These are phyloP conservation scores for Anagyrus pseudococci DNA, from an alignment of 2,888 invertebrate genomes.

Conservation along the genomic window DNA sequence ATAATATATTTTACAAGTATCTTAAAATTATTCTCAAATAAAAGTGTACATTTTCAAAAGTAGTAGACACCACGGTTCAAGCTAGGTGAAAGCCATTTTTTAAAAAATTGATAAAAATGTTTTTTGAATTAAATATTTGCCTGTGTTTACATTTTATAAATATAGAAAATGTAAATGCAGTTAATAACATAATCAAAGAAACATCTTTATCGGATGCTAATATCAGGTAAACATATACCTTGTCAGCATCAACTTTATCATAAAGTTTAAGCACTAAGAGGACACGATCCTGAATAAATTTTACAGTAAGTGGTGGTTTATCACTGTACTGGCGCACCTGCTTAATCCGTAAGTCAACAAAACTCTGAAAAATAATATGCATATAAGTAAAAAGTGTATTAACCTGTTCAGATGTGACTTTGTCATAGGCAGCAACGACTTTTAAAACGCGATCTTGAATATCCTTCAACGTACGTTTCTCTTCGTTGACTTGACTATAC, in stretches of 20 bases:
- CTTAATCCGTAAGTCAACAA: conserved; percentile 67
- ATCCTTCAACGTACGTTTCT: conserved; percentile 69
- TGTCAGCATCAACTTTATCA: conserved; percentile 93
- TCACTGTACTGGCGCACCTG: conserved; percentile 75
- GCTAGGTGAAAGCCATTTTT: conserved; percentile 45
- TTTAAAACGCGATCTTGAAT: conserved; percentile 84
- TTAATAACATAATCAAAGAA: conserved; percentile 24
- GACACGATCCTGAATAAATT: conserved; percentile 87
- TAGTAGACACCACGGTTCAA: conserved; percentile 53
- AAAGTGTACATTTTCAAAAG: conserved; percentile 21
- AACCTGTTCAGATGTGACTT: conserved; percentile 86
- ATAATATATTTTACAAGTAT: too few species aligned
- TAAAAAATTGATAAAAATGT: conserved; percentile 21
- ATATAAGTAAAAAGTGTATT: conserved; percentile 49
- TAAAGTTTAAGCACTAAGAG: conserved; percentile 94
- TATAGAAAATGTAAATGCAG: conserved; percentile 1
- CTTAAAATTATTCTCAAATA: conserved; percentile 3
- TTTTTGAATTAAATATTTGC: background rate
- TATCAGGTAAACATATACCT: conserved; percentile 72
- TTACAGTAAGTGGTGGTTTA: conserved; percentile 80
- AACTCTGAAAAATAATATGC: conserved; percentile 68
- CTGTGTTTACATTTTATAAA: background rate
- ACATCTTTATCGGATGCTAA: conserved; percentile 23
- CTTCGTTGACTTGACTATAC: conserved; percentile 57
- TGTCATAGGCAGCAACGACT: conserved; percentile 89